Evolutionary conservation across 2,113 vertebrate species (phyloP).

Genomic region (Chionis minor): DNA sequence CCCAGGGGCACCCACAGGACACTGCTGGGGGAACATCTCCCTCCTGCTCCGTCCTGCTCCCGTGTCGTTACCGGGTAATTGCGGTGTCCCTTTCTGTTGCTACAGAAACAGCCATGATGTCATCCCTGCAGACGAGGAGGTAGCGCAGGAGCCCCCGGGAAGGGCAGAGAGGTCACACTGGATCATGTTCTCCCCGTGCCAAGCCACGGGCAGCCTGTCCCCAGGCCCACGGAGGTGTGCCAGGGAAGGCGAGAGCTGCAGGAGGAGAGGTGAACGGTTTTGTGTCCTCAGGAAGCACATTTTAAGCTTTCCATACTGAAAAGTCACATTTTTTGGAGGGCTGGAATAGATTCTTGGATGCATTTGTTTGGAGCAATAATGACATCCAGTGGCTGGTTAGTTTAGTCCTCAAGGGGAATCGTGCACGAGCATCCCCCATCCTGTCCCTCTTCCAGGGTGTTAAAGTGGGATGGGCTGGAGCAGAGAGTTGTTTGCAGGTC

Average conservation of each 20-base stretch:
- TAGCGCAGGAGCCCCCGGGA: background rate
- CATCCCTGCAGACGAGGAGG: background rate
- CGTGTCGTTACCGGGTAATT: background rate
- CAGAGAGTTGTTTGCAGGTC: background rate
- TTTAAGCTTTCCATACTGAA: background rate
- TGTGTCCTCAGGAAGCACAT: background rate
- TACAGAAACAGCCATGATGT: slow-evolving; percentile 15
- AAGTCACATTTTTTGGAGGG: slow-evolving; percentile 1
- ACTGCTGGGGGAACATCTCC: background rate
- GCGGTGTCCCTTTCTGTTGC: background rate
- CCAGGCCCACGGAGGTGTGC: background rate
- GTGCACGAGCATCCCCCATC: background rate
- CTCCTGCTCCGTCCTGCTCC: background rate
- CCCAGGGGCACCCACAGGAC: background rate
- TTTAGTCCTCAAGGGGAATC: slow-evolving; percentile 17
- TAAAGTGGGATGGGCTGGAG: background rate
- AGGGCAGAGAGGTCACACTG: background rate
- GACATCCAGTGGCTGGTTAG: slow-evolving; percentile 68
- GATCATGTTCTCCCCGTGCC: rapidly evolving
- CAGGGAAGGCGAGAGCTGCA: background rate
- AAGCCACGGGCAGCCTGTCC: background rate
- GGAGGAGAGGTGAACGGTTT: background rate
- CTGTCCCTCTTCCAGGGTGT: background rate
- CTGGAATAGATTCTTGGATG: background rate
- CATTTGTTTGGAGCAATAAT: slow-evolving; percentile 67